Percentiles rank a stretch among this genome's conserved stretches.
These are phyloP conservation scores for Anodontia alba DNA, from an alignment of 2,888 invertebrate species.

Conservation along the genomic window DNA sequence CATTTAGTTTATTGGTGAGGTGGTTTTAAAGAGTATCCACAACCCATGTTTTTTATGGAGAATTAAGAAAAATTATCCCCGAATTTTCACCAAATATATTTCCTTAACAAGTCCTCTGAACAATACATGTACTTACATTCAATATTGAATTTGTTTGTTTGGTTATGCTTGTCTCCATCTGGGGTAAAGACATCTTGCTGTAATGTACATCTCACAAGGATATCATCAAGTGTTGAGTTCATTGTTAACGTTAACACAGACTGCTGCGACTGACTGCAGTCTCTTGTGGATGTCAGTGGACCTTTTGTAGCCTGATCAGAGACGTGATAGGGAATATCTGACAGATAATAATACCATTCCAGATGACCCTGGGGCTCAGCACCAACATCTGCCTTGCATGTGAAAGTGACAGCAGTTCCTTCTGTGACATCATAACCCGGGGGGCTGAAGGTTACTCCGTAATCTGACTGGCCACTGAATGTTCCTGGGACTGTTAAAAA, in stretches of 20 bases:
- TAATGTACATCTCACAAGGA: slow-evolving; percentile 46
- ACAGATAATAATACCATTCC: slow-evolving; percentile 38
- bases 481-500: slow-evolving; percentile 25
- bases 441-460: background rate
- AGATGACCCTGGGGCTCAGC: slow-evolving; percentile 34
- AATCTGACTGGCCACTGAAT: background rate
- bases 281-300: background rate
- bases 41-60: too few species aligned
- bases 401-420: slow-evolving; percentile 37
- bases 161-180: slow-evolving; percentile 14
- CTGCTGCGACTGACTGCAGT: slow-evolving; percentile 26
- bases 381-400: slow-evolving; percentile 45
- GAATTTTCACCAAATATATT: too few species aligned
- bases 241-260: slow-evolving; percentile 38
- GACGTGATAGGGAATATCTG: background rate
- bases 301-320: background rate
- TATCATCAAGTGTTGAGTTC: slow-evolving; percentile 18
- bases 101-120: too few species aligned
- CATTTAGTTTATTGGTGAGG: too few species aligned
- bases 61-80: too few species aligned
- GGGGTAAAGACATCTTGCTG: slow-evolving; percentile 26
- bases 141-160: slow-evolving; percentile 16
- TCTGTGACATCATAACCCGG: slow-evolving; percentile 31
- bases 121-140: slow-evolving; percentile 40
- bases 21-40: too few species aligned